These are phyloP conservation scores for Ceyx erithaca DNA, from an alignment of 2,797 vertebrate species.

Conservation along the genomic window DNA sequence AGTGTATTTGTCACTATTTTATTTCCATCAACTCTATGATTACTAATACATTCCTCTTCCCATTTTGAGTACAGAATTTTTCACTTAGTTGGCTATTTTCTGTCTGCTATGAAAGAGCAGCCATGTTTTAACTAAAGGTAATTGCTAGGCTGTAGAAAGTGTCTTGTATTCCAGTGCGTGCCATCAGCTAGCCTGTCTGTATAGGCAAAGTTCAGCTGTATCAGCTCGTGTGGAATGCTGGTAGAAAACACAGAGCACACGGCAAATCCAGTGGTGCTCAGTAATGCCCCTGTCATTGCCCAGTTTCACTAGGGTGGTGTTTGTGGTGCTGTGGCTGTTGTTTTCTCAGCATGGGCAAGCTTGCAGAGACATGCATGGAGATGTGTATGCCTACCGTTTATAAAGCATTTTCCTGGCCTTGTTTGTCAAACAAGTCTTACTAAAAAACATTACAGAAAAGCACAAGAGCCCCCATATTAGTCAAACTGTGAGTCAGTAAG, in stretches of 20 bases:
- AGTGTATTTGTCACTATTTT: background rate
- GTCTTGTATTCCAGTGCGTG: background rate
- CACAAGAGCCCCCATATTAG: background rate
- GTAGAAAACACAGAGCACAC: background rate
- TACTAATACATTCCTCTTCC: background rate
- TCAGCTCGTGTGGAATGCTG: background rate
- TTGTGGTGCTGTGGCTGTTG: background rate
- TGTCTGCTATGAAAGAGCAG: background rate
- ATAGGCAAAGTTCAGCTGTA: background rate
- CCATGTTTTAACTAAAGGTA: background rate
- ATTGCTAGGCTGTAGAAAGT: background rate
- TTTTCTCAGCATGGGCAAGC: background rate
- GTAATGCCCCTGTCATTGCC: background rate
- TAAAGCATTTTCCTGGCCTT: background rate
- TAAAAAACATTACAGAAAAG: background rate
- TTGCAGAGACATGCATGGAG: background rate
- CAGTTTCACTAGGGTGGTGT: fast-evolving
- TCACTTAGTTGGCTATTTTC: background rate
- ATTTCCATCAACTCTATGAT: background rate
- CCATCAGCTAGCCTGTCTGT: background rate
- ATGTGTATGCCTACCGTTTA: background rate
- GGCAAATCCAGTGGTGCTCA: background rate
- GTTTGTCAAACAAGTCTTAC: background rate
- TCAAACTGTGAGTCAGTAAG: fast-evolving
- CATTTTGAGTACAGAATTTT: background rate